Conservation (phyloP, 2,797 vertebrate genomes). For the Sebastiscus albofasciatus region DNA sequence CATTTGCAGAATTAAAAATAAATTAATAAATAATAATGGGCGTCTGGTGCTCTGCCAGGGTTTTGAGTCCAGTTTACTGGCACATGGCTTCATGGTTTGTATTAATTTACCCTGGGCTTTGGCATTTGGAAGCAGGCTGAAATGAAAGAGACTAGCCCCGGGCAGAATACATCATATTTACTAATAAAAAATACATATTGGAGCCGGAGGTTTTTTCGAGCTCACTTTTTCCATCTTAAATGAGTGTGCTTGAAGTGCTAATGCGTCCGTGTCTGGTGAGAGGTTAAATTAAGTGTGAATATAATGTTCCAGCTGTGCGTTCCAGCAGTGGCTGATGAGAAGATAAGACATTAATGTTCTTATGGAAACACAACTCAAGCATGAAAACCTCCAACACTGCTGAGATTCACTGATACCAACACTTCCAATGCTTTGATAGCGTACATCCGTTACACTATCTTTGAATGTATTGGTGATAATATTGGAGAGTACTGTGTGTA, state of each 20-base stretch:
- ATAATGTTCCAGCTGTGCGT: constrained; percentile 65
- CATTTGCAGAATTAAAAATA: constrained; percentile 84
- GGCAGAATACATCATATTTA: constrained; percentile 79
- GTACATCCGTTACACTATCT: neutral
- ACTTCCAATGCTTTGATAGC: constrained; percentile 4
- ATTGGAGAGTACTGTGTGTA: neutral
- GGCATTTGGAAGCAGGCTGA: constrained; percentile 74
- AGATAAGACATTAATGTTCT: constrained; percentile 65
- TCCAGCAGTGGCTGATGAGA: constrained; percentile 58
- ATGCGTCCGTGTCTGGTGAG: constrained; percentile 66
- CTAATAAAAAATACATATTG: constrained; percentile 71
- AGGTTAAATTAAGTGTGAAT: constrained; percentile 72
- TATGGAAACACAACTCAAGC: constrained; percentile 56
- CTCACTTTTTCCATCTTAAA: constrained; percentile 50
- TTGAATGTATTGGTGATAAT: neutral
- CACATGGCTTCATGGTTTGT: constrained; percentile 81
- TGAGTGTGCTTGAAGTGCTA: constrained; percentile 71
- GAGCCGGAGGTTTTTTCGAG: constrained; percentile 45
- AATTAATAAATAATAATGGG: constrained; percentile 84
- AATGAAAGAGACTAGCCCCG: constrained; percentile 74
- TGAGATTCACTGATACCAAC: neutral
- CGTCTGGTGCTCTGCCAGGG: constrained; percentile 77
- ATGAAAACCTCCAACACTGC: constrained; percentile 39
- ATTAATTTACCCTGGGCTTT: constrained; percentile 78
- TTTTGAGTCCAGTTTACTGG: constrained; percentile 80